Evolutionary conservation across 2,888 invertebrate species (phyloP).

Genomic region (Philonicus albiceps): DNA sequence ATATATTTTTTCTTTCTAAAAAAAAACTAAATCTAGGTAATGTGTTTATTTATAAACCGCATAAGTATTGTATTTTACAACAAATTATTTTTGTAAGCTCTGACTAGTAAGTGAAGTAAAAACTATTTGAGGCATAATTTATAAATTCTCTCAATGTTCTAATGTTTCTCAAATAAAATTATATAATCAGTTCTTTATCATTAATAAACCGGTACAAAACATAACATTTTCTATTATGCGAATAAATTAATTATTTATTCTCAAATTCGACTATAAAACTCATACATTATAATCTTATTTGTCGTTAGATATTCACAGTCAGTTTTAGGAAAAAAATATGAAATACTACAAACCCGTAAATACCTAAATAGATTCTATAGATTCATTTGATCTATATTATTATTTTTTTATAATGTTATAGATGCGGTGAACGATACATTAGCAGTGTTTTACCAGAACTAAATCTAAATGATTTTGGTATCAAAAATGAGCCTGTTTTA

Average conservation of each 20-base stretch:
- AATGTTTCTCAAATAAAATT: neutral
- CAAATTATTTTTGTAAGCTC: neutral
- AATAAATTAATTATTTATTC: neutral
- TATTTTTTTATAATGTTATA: neutral
- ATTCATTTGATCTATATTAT: neutral
- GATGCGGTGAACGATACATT: constrained; percentile 62
- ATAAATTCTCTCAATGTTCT: neutral
- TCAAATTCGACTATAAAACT: too few species aligned
- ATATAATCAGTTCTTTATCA: neutral
- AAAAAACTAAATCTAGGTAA: neutral
- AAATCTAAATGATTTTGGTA: constrained; percentile 71
- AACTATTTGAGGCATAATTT: neutral
- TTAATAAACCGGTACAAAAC: neutral
- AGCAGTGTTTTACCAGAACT: constrained; percentile 73
- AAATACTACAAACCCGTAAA: too few species aligned
- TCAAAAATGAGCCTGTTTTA: constrained; percentile 82
- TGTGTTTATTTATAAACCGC: neutral
- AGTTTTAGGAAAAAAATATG: too few species aligned
- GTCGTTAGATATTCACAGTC: too few species aligned
- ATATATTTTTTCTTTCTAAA: neutral
- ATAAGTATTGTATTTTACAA: neutral
- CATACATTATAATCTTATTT: too few species aligned
- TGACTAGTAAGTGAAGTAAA: neutral
- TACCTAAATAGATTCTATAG: too few species aligned
- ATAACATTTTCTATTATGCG: neutral